These are phyloP conservation scores for Eumacrocentrus americanus DNA, from an alignment of 2,888 invertebrate genomes.

Conservation along the genomic window DNA sequence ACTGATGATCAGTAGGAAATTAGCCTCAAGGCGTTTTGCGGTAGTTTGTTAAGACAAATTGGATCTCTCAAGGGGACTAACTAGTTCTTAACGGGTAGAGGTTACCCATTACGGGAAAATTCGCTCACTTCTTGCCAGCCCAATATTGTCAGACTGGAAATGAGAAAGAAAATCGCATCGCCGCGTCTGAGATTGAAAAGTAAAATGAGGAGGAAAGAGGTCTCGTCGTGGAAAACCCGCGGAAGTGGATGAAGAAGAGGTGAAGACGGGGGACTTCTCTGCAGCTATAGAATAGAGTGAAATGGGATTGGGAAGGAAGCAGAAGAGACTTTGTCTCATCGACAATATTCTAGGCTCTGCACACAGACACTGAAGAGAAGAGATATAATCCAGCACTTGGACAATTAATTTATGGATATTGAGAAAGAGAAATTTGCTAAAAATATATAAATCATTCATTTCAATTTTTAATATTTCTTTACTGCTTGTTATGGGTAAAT, in stretches of 20 bases:
- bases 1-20: not conserved
- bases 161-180: slow-evolving; percentile 56
- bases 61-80: slow-evolving; percentile 35
- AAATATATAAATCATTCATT: no score
- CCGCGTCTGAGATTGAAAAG: slow-evolving; percentile 52
- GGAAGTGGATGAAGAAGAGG: slow-evolving; percentile 15
- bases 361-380: not conserved
- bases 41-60: slow-evolving; percentile 35
- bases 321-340: no score
- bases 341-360: no score
- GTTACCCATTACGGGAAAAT: slow-evolving; percentile 29
- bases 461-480: no score
- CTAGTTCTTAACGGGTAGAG: slow-evolving; percentile 27
- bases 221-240: not conserved
- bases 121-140: slow-evolving; percentile 28
- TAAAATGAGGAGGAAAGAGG: slow-evolving; percentile 48
- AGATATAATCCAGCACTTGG: slow-evolving; percentile 10
- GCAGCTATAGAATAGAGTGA: no score
- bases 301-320: not conserved
- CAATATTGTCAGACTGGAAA: slow-evolving; percentile 53
- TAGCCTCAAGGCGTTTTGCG: slow-evolving; percentile 13
- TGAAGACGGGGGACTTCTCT: no score
- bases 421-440: no score
- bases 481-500: no score
- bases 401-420: slow-evolving; percentile 20